Evolutionary conservation across 2,113 vertebrate species (phyloP).

Genomic region (Pteropus alecto): DNA sequence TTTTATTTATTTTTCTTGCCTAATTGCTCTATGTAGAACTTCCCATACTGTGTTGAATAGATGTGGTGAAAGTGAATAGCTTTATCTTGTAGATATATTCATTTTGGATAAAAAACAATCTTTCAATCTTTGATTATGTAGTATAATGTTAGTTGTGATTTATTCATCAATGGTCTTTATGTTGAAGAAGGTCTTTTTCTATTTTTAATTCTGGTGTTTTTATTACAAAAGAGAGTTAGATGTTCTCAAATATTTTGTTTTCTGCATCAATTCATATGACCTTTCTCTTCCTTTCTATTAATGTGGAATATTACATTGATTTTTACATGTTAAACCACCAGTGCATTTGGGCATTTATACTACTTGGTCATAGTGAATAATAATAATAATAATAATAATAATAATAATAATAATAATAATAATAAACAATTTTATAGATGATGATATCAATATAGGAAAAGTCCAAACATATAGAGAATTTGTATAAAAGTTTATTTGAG

Average conservation of each 20-base stretch:
- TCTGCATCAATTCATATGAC: background rate
- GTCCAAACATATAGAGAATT: no score
- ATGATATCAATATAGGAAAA: background rate
- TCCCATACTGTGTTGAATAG: background rate
- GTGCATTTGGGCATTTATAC: background rate
- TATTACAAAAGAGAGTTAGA: background rate
- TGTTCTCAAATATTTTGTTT: background rate
- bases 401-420: background rate
- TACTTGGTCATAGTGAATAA: background rate
- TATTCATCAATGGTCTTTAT: background rate
- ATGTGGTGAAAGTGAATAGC: background rate
- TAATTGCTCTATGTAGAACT: background rate
- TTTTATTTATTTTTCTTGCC: background rate
- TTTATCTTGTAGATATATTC: background rate
- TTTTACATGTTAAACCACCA: background rate
- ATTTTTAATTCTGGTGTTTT: background rate
- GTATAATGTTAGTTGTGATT: background rate
- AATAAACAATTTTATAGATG: background rate
- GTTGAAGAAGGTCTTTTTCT: background rate
- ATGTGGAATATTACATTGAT: background rate
- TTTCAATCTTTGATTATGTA: background rate
- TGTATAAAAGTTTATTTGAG: no score
- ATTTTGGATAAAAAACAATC: background rate
- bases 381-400: background rate
- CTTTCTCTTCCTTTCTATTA: background rate